These are phyloP conservation scores for Lottia gigantea DNA, from an alignment of 2,888 invertebrate genomes.

Conservation along the genomic window DNA sequence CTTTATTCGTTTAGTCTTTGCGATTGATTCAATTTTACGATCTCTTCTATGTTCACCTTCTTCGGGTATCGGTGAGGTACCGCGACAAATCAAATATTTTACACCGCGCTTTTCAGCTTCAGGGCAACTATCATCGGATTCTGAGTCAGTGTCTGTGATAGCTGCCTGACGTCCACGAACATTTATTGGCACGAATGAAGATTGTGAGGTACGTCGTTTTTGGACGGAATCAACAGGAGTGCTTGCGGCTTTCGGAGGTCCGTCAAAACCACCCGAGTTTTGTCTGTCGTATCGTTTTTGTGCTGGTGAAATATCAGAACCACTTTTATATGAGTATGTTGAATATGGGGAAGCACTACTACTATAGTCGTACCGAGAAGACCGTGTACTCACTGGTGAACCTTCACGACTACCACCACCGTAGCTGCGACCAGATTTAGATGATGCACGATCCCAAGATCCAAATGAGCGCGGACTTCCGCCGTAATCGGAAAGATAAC, in stretches of 20 bases:
- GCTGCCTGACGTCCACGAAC: conserved; percentile 8
- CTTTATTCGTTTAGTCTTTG: conserved; percentile 52
- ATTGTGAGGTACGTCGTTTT: conserved; percentile 14
- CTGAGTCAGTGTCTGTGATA: conserved; percentile 23
- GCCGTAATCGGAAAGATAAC: conserved; percentile 61
- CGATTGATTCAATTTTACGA: conserved; percentile 44
- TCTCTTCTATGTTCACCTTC: conserved; percentile 38
- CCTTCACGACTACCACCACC: conserved; percentile 55
- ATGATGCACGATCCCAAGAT: conserved; percentile 56
- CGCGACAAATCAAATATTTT: conserved; percentile 59
- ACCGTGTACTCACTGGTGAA: conserved; percentile 52
- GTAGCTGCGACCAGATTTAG: conserved; percentile 49
- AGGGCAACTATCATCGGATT: conserved; percentile 57
- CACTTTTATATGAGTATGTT: conserved; percentile 53
- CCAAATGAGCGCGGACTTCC: conserved; percentile 49
- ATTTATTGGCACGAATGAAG: conserved; percentile 13
- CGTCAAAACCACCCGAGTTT: conserved; percentile 45
- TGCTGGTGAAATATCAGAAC: conserved; percentile 47
- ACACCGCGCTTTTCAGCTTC: conserved; percentile 52
- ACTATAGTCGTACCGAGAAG: conserved; percentile 57
- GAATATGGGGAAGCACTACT: conserved; percentile 56
- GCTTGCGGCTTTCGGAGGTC: conserved; percentile 14
- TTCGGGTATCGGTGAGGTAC: conserved; percentile 61
- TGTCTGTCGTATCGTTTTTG: conserved; percentile 47
- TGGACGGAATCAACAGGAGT: conserved; percentile 18